A percentile compares a stretch with the other conserved stretches of the same genome.
Evolutionary conservation across 1,140 invertebrate species (phyloP).

Genomic region (Leptoteleia sp.): DNA sequence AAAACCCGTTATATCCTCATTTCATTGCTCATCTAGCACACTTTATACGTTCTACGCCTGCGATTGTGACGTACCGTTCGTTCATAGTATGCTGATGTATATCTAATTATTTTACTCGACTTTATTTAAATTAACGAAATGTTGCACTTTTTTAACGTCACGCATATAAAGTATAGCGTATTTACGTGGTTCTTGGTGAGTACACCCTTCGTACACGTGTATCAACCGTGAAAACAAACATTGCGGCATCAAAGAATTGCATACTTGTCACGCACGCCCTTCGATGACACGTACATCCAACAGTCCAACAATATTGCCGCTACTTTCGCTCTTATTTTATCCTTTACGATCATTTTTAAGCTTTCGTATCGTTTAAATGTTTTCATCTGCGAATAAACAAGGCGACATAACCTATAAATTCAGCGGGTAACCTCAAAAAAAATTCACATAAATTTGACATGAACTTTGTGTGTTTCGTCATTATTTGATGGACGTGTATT

Average conservation of each 20-base stretch:
- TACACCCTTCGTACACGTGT: slow-evolving; percentile 13
- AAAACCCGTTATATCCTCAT: no score
- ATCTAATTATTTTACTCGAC: slow-evolving; percentile 68
- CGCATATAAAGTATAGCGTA: slow-evolving; percentile 66
- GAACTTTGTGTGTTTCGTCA: no score
- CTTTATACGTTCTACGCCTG: no score
- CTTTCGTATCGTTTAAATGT: no score
- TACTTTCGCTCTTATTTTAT: no score
- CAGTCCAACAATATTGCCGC: slow-evolving; percentile 8
- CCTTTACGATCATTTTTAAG: no score
- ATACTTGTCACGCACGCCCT: slow-evolving; percentile 19
- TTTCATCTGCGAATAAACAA: no score
- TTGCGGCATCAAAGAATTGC: slow-evolving; percentile 21
- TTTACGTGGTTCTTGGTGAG: slow-evolving; percentile 74
- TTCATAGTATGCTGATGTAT: slow-evolving; percentile 72
- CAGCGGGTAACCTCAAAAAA: slow-evolving; percentile 56
- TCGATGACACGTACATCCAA: slow-evolving; percentile 25
- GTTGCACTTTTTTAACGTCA: slow-evolving; percentile 72
- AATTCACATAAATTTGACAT: slow-evolving; percentile 14
- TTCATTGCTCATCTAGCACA: no score
- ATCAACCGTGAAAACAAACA: not conserved
- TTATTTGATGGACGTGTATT: no score
- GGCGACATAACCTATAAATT: slow-evolving; percentile 66
- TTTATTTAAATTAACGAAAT: slow-evolving; percentile 74
- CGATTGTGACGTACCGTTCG: slow-evolving; percentile 69